A percentile compares a stretch with the other conserved stretches of the same genome.
Evolutionary conservation across 2,888 invertebrate genomes (phyloP).

Genomic region (Microplitis deprimator): DNA sequence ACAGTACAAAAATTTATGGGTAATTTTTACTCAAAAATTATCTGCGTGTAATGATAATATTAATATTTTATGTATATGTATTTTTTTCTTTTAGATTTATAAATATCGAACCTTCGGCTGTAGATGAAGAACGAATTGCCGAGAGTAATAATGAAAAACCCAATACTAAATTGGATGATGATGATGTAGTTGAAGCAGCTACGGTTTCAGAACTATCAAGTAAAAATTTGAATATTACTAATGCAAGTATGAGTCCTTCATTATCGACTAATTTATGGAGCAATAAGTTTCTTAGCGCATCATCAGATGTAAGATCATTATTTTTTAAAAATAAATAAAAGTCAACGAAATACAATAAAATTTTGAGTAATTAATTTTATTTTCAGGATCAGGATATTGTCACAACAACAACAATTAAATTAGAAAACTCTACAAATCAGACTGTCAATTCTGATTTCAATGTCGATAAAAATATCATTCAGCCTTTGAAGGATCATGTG

Average conservation of each 20-base stretch:
- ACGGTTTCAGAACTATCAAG: slow-evolving; percentile 64
- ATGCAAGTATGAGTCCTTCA: slow-evolving; percentile 60
- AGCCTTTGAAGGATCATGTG: slow-evolving; percentile 70
- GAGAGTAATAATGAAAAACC: slow-evolving; percentile 67
- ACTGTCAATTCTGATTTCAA: slow-evolving; percentile 51
- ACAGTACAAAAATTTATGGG: too few species aligned
- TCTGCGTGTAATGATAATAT: too few species aligned
- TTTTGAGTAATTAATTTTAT: background rate
- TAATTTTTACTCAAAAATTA: too few species aligned
- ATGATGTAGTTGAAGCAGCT: slow-evolving; percentile 70
- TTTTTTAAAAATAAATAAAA: slow-evolving; percentile 30
- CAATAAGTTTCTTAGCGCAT: slow-evolving; percentile 52
- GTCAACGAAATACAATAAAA: background rate
- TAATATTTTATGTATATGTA: background rate
- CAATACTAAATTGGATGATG: slow-evolving; percentile 64
- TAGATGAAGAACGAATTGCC: slow-evolving; percentile 74
- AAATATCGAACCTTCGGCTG: slow-evolving; percentile 79
- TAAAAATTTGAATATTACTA: slow-evolving; percentile 60
- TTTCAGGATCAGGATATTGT: slow-evolving; percentile 40
- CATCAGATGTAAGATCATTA: slow-evolving; percentile 50
- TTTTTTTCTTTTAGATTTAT: slow-evolving; percentile 73
- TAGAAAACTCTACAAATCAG: slow-evolving; percentile 55
- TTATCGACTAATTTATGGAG: slow-evolving; percentile 65
- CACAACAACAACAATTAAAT: slow-evolving; percentile 43
- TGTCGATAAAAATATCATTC: slow-evolving; percentile 56